Base-by-base conservation (phyloP, 2,888 invertebrate species). In the Cantharis flavilabris region DNA sequence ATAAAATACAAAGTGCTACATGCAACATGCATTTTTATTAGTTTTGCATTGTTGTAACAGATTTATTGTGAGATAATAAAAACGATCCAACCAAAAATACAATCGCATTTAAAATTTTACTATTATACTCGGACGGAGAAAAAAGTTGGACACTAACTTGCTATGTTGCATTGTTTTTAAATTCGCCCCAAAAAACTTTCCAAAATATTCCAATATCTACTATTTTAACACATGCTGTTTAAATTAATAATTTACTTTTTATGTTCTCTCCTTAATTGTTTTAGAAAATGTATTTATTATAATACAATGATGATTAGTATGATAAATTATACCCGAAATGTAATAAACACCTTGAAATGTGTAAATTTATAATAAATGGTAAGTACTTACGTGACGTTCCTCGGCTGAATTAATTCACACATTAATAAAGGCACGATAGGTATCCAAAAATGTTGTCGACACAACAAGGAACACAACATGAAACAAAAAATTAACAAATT, bases 311-410 rank as follows among this genome's bases (percentile, higher is more conserved):
- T 18, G 26, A 67, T 67, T 23, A 67, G 20, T 67, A 23, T 67
- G 20, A 23, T 67, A 67, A 67, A 67, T 67, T 67, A 67, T 67
- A 67, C 65, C 65, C 20, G 26, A 67, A 65, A 72, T 72, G 26
- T 49, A 62, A 72, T 23, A 72, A 72, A 72, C 64, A 72, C 67
- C 62, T 23, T 23, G 69, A 72, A 72, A 62, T 67, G 33, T 72
- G 28, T 18, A 67, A 62, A 28, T 63, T 62, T 26, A 30, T 67
- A 67, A 67, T 67, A 67, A 49, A 67, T 67, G 65, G 20, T 23
- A 67, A 79, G 82, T 89, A 92, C 92, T 92, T 87, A 92, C 92
- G 89, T 92, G 92, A 89, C 92, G 89, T 87, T 92, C 92, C 85
- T 92, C 92, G n/a, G 91, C 90, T 65, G 91, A 90, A 86, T 91